phyloP scores from a whole-genome alignment of 2,888 invertebrate genomes.

The Eupsilia transversa region DNA sequence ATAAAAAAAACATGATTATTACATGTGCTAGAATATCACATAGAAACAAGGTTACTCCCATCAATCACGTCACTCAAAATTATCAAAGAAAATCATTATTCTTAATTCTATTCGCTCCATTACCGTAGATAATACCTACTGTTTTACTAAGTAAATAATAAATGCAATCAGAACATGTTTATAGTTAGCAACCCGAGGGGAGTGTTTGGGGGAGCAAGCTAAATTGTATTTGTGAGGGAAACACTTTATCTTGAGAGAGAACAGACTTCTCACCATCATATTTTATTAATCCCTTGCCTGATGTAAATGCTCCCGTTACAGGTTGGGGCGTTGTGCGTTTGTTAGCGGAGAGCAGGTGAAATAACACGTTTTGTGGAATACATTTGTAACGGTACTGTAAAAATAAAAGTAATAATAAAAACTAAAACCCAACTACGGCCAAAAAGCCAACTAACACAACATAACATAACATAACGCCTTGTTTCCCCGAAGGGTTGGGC shows the following conservation, averaged over 20 bases:
- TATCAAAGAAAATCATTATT: background rate
- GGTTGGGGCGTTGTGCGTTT: background rate
- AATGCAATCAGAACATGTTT: constrained; percentile 53
- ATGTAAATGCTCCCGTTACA: constrained; percentile 54
- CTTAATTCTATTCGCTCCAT: constrained; percentile 12
- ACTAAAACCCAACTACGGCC: no score
- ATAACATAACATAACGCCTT: no score
- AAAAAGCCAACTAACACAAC: no score
- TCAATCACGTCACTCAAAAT: constrained; percentile 1
- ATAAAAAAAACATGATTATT: background rate
- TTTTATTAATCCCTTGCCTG: constrained; percentile 65
- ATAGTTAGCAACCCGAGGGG: constrained; percentile 46
- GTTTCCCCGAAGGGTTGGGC: no score
- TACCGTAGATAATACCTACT: constrained; percentile 15
- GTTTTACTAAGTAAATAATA: constrained; percentile 46
- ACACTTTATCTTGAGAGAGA: constrained; percentile 52
- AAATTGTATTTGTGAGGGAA: constrained; percentile 57
- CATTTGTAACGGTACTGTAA: background rate
- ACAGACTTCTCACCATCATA: constrained; percentile 60
- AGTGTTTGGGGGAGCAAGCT: constrained; percentile 33
- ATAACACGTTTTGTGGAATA: background rate
- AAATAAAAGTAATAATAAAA: no score
- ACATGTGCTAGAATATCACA: background rate
- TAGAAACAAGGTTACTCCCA: background rate
- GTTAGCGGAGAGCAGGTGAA: constrained; percentile 7